phyloP scores from a whole-genome alignment of 2,888 invertebrate species.

The Drosophila fungiperda region DNA sequence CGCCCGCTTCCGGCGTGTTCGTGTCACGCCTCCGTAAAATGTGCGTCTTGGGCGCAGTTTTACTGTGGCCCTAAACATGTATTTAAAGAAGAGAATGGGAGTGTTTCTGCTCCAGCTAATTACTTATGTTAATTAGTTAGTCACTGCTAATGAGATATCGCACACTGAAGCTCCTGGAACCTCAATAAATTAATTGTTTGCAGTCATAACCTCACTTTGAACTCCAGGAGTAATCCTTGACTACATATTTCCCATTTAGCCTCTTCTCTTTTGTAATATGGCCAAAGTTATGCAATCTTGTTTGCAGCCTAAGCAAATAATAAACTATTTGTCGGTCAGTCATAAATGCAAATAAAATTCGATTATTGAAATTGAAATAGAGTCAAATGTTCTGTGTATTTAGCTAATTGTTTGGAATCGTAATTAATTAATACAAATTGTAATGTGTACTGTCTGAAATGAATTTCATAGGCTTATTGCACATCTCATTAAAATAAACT shows the following conservation, averaged over 20 bases:
- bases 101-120: slow-evolving; percentile 57
- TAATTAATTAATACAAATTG: background rate
- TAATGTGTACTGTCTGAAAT: background rate
- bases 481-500: background rate
- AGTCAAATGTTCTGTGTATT: background rate
- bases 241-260: slow-evolving; percentile 3
- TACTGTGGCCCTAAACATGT: slow-evolving; percentile 1
- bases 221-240: slow-evolving; percentile 13
- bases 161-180: slow-evolving; percentile 33
- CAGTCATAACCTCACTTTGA: slow-evolving; percentile 27
- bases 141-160: slow-evolving; percentile 70
- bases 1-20: background rate
- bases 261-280: background rate
- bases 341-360: slow-evolving; percentile 1
- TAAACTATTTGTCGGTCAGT: background rate
- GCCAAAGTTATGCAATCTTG: background rate
- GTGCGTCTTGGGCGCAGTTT: slow-evolving; percentile 54
- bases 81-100: background rate
- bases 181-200: slow-evolving; percentile 43
- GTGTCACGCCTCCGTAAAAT: slow-evolving; percentile 47
- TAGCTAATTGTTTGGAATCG: background rate
- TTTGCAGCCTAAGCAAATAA: background rate
- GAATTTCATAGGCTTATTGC: background rate
- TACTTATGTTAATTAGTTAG: slow-evolving; percentile 79
- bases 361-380: slow-evolving; percentile 12